Conservation (phyloP, 2,797 vertebrate species). For the Salarias fasciatus region DNA sequence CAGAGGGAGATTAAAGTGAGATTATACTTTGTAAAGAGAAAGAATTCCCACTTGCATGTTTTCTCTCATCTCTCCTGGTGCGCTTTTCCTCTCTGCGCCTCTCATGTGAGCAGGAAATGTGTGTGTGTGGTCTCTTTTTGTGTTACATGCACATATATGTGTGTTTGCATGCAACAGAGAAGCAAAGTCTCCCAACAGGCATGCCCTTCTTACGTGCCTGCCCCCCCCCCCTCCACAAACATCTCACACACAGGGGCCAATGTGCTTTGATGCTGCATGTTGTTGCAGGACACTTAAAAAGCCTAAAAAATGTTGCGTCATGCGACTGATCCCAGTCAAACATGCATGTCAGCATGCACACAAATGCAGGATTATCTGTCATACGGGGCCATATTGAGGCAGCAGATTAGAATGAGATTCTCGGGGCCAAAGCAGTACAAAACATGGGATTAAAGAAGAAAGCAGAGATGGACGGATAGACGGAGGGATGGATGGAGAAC, state of each 20-base stretch:
- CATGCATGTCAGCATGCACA: slow-evolving; percentile 7
- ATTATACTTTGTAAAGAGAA: slow-evolving; percentile 72
- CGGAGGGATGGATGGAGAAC: slow-evolving; percentile 46
- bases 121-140: slow-evolving; percentile 17
- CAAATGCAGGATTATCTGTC: slow-evolving; percentile 61
- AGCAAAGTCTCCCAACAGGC: slow-evolving; percentile 45
- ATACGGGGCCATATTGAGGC: slow-evolving; percentile 64
- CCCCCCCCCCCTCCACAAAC: slow-evolving; percentile 14
- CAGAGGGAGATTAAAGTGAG: slow-evolving; percentile 70
- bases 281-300: slow-evolving; percentile 34
- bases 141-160: slow-evolving; percentile 5
- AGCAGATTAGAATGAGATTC: slow-evolving; percentile 74
- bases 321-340: slow-evolving; percentile 23
- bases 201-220: slow-evolving; percentile 44
- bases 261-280: slow-evolving; percentile 37
- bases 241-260: slow-evolving; percentile 9
- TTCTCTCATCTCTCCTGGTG: slow-evolving; percentile 49
- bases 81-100: slow-evolving; percentile 38
- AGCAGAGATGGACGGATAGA: slow-evolving; percentile 51
- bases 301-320: slow-evolving; percentile 51
- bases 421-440: slow-evolving; percentile 55
- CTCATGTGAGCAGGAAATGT: slow-evolving; percentile 40
- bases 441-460: slow-evolving; percentile 74
- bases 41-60: slow-evolving; percentile 67
- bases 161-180: slow-evolving; percentile 28